Percentiles rank a stretch among this genome's conserved stretches.
phyloP scores from a whole-genome alignment of 1,140 invertebrate genomes.

The Drosophila paulistorum region DNA sequence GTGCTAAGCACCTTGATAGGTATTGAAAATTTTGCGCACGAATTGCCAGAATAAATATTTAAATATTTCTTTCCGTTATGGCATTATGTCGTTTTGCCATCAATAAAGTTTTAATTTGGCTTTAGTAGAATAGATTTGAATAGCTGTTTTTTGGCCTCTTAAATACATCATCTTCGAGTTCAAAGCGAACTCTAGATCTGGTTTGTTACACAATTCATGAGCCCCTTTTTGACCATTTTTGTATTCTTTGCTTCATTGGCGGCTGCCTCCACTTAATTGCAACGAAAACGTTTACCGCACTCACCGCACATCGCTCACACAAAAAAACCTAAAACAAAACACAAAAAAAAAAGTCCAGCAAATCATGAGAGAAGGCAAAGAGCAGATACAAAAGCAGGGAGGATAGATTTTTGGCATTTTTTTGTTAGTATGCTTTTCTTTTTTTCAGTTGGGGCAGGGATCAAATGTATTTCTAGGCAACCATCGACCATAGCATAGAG shows the following conservation, averaged over 20 bases:
- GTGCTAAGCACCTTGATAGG: slow-evolving; percentile 22
- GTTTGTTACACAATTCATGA: neutral
- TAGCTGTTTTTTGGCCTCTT: neutral
- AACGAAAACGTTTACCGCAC: slow-evolving; percentile 45
- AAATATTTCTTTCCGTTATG: slow-evolving; percentile 43
- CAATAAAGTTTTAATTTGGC: slow-evolving; percentile 2
- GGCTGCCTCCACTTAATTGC: slow-evolving; percentile 49
- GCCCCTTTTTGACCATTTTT: neutral
- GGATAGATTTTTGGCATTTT: slow-evolving; percentile 28
- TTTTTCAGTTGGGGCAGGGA: neutral
- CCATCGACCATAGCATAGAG: neutral
- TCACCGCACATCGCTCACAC: neutral
- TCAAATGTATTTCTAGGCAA: slow-evolving; percentile 36
- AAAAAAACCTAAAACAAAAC: slow-evolving; percentile 5
- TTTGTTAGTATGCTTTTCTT: slow-evolving; percentile 4
- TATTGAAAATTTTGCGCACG: slow-evolving; percentile 48
- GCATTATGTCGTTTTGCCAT: neutral
- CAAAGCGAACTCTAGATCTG: neutral
- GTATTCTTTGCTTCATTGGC: slow-evolving; percentile 39
- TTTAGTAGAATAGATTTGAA: neutral
- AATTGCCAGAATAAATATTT: slow-evolving; percentile 69
- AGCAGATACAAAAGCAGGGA: slow-evolving; percentile 2
- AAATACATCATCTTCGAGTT: neutral
- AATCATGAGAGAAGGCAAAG: slow-evolving; percentile 24
- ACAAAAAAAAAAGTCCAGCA: slow-evolving; percentile 18